phyloP scores from a whole-genome alignment of 2,888 invertebrate genomes.

The Glyphotaelius pellucidus region DNA sequence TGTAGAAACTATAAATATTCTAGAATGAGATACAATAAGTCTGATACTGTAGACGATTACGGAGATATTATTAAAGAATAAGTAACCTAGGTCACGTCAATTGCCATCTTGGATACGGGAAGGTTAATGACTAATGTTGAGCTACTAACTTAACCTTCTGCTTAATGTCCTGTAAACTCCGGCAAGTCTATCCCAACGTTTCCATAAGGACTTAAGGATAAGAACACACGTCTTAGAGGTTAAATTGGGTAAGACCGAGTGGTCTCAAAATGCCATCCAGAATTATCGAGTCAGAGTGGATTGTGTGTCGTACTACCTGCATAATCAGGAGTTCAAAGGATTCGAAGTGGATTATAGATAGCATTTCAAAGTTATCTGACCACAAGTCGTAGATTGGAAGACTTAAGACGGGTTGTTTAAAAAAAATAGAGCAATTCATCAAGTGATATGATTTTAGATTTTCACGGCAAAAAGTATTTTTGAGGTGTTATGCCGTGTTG shows the following conservation, averaged over 20 bases:
- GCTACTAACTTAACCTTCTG: neutral
- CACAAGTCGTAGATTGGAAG: too few relatives aligned
- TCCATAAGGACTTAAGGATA: neutral
- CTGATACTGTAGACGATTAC: neutral
- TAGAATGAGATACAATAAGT: too few relatives aligned
- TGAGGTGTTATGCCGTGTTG: too few relatives aligned
- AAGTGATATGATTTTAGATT: too few relatives aligned
- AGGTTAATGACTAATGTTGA: slow-evolving; percentile 22
- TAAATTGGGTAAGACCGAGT: neutral
- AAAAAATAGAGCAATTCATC: too few relatives aligned
- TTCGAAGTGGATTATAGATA: neutral
- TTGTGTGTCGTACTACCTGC: neutral
- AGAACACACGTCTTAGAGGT: neutral
- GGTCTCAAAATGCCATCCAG: neutral
- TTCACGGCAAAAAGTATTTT: too few relatives aligned
- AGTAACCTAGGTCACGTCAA: neutral
- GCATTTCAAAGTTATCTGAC: too few relatives aligned
- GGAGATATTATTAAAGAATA: neutral
- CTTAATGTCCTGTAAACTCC: slow-evolving; percentile 2
- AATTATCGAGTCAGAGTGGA: neutral
- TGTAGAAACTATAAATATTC: too few relatives aligned
- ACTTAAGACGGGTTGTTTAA: too few relatives aligned
- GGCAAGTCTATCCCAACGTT: neutral
- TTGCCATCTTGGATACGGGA: neutral
- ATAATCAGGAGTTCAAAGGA: neutral